A percentile compares a stretch with the other conserved stretches of the same genome.
Conservation (phyloP, 53 echinoderm and acorn worm genomes). For the Astropecten irregularis region DNA sequence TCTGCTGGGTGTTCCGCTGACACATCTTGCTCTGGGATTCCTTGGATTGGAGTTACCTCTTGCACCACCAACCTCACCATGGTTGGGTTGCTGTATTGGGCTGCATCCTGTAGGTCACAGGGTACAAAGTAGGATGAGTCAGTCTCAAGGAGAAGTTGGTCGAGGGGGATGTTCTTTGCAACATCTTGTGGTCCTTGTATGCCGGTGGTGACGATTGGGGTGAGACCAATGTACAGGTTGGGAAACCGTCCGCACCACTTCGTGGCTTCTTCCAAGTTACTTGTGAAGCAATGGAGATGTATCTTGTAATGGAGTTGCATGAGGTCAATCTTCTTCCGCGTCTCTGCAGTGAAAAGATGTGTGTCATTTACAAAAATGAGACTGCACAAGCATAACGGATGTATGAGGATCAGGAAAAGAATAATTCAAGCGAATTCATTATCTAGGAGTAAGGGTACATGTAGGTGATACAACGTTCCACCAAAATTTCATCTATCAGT, state of each 20-base stretch:
- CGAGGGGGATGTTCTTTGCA: background rate
- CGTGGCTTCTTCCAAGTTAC: background rate
- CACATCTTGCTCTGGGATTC: background rate
- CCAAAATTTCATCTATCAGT: too few species aligned
- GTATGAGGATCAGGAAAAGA: too few species aligned
- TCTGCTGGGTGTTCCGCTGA: background rate
- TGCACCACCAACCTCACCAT: background rate
- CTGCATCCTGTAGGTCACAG: too few species aligned
- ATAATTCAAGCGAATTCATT: too few species aligned
- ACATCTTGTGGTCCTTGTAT: background rate
- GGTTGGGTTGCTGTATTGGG: too few species aligned
- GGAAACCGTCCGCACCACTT: background rate
- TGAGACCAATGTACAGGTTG: background rate
- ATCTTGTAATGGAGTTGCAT: background rate
- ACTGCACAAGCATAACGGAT: too few species aligned
- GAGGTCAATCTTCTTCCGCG: background rate
- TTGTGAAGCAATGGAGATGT: background rate
- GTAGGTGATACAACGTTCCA: too few species aligned
- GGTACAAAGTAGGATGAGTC: background rate
- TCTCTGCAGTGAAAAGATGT: constrained; percentile 14
- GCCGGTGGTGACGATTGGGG: background rate
- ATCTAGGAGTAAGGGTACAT: too few species aligned
- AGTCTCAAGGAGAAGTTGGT: background rate
- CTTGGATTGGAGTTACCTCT: background rate
- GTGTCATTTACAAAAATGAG: too few species aligned